A percentile compares a stretch with the other conserved stretches of the same genome.
These are phyloP conservation scores for Coptodon rendalli DNA, from an alignment of 2,113 vertebrate genomes.

Conservation along the genomic window DNA sequence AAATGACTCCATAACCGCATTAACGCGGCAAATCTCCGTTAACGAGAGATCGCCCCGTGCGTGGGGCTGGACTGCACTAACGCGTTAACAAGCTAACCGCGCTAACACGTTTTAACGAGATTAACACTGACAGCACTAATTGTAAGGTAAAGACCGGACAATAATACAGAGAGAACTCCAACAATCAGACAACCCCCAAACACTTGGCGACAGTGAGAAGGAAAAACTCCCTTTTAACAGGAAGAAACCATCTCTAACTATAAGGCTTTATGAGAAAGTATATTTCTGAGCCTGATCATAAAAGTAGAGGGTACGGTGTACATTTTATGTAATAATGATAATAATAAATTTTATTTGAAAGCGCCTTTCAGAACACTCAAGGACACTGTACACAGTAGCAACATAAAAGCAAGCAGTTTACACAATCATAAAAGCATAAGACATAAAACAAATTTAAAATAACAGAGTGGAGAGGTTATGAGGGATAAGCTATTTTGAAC, in stretches of 20 bases:
- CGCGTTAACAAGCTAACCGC: not conserved
- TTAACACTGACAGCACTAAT: not conserved
- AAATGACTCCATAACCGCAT: not conserved
- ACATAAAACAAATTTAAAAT: not conserved
- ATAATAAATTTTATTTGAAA: not conserved
- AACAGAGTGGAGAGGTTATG: not conserved
- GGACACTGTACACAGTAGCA: not conserved
- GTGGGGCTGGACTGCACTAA: accelerated
- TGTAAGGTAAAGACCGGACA: not conserved
- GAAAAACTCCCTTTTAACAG: not conserved
- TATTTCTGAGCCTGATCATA: not conserved
- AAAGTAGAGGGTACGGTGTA: not conserved
- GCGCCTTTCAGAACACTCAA: not conserved
- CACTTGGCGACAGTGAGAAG: not conserved
- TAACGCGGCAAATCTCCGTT: not conserved
- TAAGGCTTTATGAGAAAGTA: not conserved
- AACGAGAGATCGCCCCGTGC: accelerated
- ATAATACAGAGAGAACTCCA: not conserved
- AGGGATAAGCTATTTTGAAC: not conserved
- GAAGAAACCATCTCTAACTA: not conserved
- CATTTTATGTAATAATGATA: not conserved
- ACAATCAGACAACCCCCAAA: not conserved
- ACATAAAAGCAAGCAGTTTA: not conserved
- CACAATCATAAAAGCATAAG: not conserved
- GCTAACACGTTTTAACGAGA: not conserved